These are phyloP conservation scores for Erpobdella octoculata DNA, from an alignment of 2,888 invertebrate species.

Conservation along the genomic window DNA sequence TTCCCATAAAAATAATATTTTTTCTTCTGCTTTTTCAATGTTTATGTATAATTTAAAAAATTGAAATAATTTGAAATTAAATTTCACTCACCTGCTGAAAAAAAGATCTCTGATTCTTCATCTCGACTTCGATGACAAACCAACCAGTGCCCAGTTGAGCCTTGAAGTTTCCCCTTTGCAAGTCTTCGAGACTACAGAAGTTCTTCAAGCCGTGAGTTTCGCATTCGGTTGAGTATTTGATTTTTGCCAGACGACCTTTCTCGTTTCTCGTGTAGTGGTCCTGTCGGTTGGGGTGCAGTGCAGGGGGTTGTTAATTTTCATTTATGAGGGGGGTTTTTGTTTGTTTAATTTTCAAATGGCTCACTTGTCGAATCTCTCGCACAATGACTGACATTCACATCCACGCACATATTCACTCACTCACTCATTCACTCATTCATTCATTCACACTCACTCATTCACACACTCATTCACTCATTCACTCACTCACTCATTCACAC, in stretches of 20 bases:
- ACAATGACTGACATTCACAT: no score
- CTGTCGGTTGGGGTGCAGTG: conserved; percentile 1
- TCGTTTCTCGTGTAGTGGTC: conserved; percentile 27
- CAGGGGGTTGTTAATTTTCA: no score
- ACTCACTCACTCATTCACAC: background rate
- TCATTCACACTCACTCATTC: no score
- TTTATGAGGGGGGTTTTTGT: no score
- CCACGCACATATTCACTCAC: no score
- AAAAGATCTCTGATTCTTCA: conserved; percentile 20
- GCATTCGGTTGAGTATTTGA: background rate
- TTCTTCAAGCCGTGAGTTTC: conserved; percentile 21
- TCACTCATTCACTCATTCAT: no score
- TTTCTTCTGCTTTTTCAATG: no score
- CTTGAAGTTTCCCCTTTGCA: conserved; percentile 16
- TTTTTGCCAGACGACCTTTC: conserved; percentile 10
- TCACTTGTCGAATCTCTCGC: no score
- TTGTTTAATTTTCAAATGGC: no score
- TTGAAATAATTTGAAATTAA: no score
- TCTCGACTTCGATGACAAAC: conserved; percentile 24
- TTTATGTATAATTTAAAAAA: no score
- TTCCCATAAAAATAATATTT: no score
- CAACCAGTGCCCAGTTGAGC: conserved; percentile 15
- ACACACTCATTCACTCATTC: background rate
- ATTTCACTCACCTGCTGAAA: conserved; percentile 20
- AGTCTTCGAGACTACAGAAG: conserved; percentile 24